Evolutionary conservation across 2,888 invertebrate species (phyloP), one percentile per base, ranked within the genome.

Genomic region (Melinaea menophilus): DNA sequence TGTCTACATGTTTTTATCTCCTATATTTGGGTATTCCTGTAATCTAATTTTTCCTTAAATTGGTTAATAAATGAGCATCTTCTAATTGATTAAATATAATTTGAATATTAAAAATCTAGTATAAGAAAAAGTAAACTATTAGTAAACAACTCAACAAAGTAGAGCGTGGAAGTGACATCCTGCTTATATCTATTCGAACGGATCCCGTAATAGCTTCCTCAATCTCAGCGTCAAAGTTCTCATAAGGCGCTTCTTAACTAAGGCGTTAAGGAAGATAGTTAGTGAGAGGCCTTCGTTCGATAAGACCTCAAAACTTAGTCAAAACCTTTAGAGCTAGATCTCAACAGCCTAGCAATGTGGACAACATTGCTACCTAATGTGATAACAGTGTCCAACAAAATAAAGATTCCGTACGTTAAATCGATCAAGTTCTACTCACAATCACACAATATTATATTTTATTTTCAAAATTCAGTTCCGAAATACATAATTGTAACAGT

Each of bases 201-300:
- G 86, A 86, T 84, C 85, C 82, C 81, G 84, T 89, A 89, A 90
- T 90, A 87, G 90, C 89, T 89, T 89, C 88, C 86, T 89, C 89
- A 89, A 90, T 89, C 88, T 88, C 85, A 74, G 82, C 88, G 88
- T 88, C 88, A 87, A 90, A 90, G 90, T 90, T 89, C 89, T 90
- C 89, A 87, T 89, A 88, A 88, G 89, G 82, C 86, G 87, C 85
- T 88, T 86, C 88, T 90, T 89, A 90, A 88, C 86, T 89, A 87
- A 87, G 87, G 88, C 89, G 87, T 86, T 86, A 87, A 88, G 87
- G 87, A 88, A 87, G 86, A 88, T 90, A 90, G 87, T 87, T 86
- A 82, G 86, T 82, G 80, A 84, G 86, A 86, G 88, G 86, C 84
- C 86, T 87, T 88, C 83, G 82, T 87, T 88, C 83, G 81, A 81